Conservation (phyloP, 37 sponge, comb jelly and placozoan genomes). For the Beroe ovata region DNA sequence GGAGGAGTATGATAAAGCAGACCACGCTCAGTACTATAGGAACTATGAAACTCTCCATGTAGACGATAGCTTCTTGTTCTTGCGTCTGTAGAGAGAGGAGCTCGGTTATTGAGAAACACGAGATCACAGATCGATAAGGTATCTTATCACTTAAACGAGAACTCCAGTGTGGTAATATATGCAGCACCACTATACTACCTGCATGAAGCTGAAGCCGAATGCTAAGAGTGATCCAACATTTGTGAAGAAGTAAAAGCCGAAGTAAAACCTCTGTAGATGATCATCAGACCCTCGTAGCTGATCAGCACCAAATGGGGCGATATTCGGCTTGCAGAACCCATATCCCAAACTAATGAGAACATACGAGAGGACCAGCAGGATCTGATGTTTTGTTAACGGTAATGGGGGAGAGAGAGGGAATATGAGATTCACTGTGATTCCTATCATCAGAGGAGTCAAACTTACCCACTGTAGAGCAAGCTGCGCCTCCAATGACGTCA, state of each 20-base stretch:
- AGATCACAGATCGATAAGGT: too few species aligned
- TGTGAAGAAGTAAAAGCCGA: constrained; percentile 28
- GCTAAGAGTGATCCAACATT: constrained; percentile 1
- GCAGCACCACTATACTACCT: too few species aligned
- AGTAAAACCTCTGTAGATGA: constrained; percentile 41
- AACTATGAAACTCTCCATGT: background rate
- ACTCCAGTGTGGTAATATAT: too few species aligned
- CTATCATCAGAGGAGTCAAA: too few species aligned
- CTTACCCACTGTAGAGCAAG: background rate
- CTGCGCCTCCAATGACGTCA: background rate
- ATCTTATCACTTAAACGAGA: too few species aligned
- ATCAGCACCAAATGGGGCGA: constrained; percentile 67
- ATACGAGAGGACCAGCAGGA: background rate
- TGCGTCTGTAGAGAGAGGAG: too few species aligned
- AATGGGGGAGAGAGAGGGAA: too few species aligned
- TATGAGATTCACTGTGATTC: too few species aligned
- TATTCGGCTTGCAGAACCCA: constrained; percentile 53
- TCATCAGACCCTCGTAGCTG: constrained; percentile 1
- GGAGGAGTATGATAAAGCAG: constrained; percentile 12
- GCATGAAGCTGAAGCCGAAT: constrained; percentile 7
- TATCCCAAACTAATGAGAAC: constrained; percentile 18
- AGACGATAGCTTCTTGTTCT: background rate
- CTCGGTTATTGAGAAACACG: too few species aligned
- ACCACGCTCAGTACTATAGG: background rate
- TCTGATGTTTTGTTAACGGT: too few species aligned